Evolutionary conservation across 2,888 invertebrate genomes (phyloP), one percentile per base, ranked within the genome.

Genomic region (Elmis aenea): DNA sequence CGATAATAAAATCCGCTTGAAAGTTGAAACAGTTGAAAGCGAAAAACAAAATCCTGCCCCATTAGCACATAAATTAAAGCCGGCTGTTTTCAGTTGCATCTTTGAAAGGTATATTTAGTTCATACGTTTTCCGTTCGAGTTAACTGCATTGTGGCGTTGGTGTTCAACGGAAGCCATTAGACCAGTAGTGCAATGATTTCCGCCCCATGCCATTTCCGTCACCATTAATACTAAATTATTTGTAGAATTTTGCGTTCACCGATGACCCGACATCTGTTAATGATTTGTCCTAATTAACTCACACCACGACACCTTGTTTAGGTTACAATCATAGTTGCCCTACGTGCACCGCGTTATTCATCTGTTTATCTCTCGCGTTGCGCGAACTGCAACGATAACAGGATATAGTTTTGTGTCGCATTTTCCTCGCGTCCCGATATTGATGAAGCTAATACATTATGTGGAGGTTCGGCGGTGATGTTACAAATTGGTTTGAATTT

Each of bases 241-340:
- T 65, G 65, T 61, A 63, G 62, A 64, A 64, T 64, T 65, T 65
- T 62, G 61, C 57, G 59, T 44, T 31, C 36, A 33, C 51, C 46
- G 51, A 62, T 59, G 61, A 53, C 57, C 58, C 59, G 61, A 66
- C 67, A 67, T 67, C 67, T 68, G 68, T 64, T 67, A 67, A 68
- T 68, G 67, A 69, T 68, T 68, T 64, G 67, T 59, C 62, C 67
- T 68, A 68, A 69, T 69, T 68, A 67, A 64, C 63, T 48, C 50
- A 57, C 57, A 45, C 47, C 42, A 40, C 41, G 46, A 46, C 50
- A 52, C 46, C 50, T 42, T 35, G 42, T 42, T 42, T 30, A 22
- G 28, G 25, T 12, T 16, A 22, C 24, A 25, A n/a, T n/a, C 25
- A 21, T 11, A 16, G 25, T 37, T 29, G 36, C 29, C n/a, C 31